Evolutionary conservation across 2,888 invertebrate species (phyloP).

Genomic region (Rutpela maculata): DNA sequence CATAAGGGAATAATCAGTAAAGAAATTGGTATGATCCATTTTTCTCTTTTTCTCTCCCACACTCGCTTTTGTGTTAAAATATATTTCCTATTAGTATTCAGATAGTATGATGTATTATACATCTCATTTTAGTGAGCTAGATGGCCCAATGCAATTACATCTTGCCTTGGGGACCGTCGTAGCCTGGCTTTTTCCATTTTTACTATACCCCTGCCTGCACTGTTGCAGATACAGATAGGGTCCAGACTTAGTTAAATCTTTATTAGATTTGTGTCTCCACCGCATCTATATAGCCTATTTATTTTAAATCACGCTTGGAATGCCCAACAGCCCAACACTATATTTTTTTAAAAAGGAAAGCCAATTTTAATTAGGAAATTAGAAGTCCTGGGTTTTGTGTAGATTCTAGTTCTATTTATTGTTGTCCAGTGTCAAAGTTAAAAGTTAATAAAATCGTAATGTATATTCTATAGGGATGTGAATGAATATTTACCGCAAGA

Average conservation of each 20-base stretch:
- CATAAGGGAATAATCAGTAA: not conserved
- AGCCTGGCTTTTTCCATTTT: conserved; percentile 50
- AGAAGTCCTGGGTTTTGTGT: too few relatives aligned
- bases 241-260: conserved; percentile 55
- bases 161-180: conserved; percentile 58
- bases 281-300: conserved; percentile 61
- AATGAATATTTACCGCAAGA: too few relatives aligned
- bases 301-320: conserved; percentile 55
- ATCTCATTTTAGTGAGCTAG: conserved; percentile 29
- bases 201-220: conserved; percentile 49
- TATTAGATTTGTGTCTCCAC: conserved; percentile 53
- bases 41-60: not conserved
- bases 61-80: not conserved
- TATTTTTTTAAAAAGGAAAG: not conserved
- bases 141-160: conserved; percentile 57
- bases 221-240: conserved; percentile 44
- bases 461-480: too few relatives aligned
- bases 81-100: conserved; percentile 43
- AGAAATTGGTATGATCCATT: not conserved
- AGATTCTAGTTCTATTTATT: too few relatives aligned
- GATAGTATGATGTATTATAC: conserved; percentile 18
- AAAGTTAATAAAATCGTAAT: too few relatives aligned
- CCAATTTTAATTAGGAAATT: not conserved
- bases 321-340: not conserved
- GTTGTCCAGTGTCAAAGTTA: too few relatives aligned